Evolutionary conservation across 2,797 vertebrate species (phyloP), one percentile per base, ranked within the genome.

Genomic region (Tadarida brasiliensis): DNA sequence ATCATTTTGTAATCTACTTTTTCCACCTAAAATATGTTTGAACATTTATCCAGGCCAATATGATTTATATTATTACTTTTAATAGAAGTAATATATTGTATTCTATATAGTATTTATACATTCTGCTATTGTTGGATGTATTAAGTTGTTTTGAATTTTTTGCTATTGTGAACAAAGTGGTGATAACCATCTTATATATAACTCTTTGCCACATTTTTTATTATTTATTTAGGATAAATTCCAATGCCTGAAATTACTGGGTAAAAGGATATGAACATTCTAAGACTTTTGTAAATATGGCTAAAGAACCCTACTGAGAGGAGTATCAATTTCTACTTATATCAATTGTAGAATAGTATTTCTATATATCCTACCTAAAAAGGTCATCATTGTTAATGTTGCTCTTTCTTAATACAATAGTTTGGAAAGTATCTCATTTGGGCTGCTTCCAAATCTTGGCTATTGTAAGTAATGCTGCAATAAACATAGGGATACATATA

Each of bases 201-300:
- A 59, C 57, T 78, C 57, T 88, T 88, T 91, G 35, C 22, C 14
- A 88, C 5, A 33, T 73, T 83, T 94, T n/a, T 85, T 47, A 67
- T 77, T 83, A 78, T 51, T 82, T 86, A 44, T 87, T 82, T 44
- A 83, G 61, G 28, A 83, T 59, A 90, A 93, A 83, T 87, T 85
- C n/a, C 17, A 93, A 14, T 51, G 30, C 35, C 44, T 86, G 22
- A 24, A 78, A 83, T 83, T 92, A 84, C 33, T 78, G 49, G 28
- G 19, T 93, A 26, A 93, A 87, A 51, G 12, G 28, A 63, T 56
- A 70, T 57, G 28, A 65, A 33, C 11, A 20, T 71, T 87, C 19
- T 70, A 87, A 89, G 74, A 63, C 33, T 68, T 85, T 76, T 57
- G 7, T 77, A 93, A 90, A 57, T 59, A 87, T 20, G 70, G 54